Conservation (phyloP, 2,888 invertebrate species). For the Atrina japonica region DNA sequence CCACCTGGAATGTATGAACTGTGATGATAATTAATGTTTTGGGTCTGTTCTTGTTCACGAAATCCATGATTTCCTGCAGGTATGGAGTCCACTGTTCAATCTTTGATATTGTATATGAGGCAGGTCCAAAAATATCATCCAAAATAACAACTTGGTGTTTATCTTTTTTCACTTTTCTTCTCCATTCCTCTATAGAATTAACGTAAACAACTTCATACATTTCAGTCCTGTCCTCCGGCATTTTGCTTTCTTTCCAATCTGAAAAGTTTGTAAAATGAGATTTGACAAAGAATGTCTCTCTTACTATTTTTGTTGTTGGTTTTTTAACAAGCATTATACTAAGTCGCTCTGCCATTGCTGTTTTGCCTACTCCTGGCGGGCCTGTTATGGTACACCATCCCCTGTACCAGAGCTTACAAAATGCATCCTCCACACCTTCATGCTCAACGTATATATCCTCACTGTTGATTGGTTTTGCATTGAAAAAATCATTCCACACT, state of each 20-base stretch:
- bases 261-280: not conserved
- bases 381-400: conserved; percentile 52
- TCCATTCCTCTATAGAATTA: conserved; percentile 50
- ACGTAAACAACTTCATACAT: conserved; percentile 47
- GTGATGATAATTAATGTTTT: conserved; percentile 47
- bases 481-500: conserved; percentile 55
- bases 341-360: conserved; percentile 49
- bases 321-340: conserved; percentile 38
- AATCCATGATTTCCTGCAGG: conserved; percentile 44
- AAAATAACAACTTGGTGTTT: conserved; percentile 52
- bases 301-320: conserved; percentile 24
- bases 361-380: conserved; percentile 53
- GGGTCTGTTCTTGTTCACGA: conserved; percentile 26
- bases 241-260: not conserved
- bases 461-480: conserved; percentile 21
- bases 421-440: conserved; percentile 36
- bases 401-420: conserved; percentile 43
- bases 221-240: conserved; percentile 32
- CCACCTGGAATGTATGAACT: conserved; percentile 46
- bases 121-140: conserved; percentile 58
- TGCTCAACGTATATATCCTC: conserved; percentile 40
- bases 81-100: conserved; percentile 51
- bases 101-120: conserved; percentile 36
- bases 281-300: not conserved
- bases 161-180: conserved; percentile 41